These are phyloP conservation scores for Heteractis magnifica DNA, from an alignment of 92 coral and sea anemone genomes.

Conservation along the genomic window DNA sequence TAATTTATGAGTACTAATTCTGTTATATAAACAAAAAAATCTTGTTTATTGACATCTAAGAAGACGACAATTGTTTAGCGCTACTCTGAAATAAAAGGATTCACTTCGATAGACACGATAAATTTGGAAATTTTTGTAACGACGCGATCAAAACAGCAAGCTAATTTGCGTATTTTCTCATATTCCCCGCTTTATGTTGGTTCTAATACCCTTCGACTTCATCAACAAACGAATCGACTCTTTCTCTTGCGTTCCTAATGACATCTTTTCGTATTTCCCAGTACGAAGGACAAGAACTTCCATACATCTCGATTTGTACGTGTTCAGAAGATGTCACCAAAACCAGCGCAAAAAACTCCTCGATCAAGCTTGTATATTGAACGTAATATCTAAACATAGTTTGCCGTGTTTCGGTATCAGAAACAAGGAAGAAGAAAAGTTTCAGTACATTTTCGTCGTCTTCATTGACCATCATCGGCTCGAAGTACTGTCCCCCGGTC, in stretches of 20 bases:
- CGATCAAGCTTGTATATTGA: slow-evolving; percentile 74
- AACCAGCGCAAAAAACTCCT: slow-evolving; percentile 73
- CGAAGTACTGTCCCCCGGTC: slow-evolving; percentile 78
- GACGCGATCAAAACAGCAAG: background rate
- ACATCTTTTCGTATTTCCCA: slow-evolving; percentile 73
- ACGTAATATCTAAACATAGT: slow-evolving; percentile 63
- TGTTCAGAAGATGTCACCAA: slow-evolving; percentile 62
- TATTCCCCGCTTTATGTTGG: background rate
- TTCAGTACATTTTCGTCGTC: slow-evolving; percentile 77
- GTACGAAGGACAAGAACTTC: slow-evolving; percentile 72
- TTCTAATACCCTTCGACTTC: background rate
- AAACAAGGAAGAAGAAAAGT: slow-evolving; percentile 64
- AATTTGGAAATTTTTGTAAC: background rate
- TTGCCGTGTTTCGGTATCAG: slow-evolving; percentile 69
- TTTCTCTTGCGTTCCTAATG: slow-evolving; percentile 30
- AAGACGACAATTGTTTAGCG: background rate
- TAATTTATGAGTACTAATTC: background rate
- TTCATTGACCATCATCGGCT: slow-evolving; percentile 73
- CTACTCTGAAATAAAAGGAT: background rate
- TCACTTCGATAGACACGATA: background rate
- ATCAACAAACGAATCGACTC: slow-evolving; percentile 24
- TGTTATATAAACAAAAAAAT: background rate
- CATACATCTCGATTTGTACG: slow-evolving; percentile 69
- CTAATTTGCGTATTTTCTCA: background rate
- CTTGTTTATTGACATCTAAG: background rate